Conservation (phyloP, 37 sponge, comb jelly and placozoan genomes). For the Mnemiopsis leidyi region DNA sequence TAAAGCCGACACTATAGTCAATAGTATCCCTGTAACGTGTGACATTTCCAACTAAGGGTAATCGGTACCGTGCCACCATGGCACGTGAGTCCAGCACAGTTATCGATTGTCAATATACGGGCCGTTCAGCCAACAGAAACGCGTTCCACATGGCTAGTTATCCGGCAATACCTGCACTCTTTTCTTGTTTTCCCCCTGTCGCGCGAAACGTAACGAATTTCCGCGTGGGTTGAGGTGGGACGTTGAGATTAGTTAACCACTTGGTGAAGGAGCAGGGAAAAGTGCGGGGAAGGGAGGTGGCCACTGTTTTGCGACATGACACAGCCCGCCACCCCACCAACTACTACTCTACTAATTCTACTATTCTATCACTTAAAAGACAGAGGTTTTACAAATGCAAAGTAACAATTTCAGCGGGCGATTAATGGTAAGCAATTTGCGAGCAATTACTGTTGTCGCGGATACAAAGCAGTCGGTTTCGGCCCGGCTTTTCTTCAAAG, state of each 20-base stretch:
- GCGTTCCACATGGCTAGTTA: not conserved
- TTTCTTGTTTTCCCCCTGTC: not conserved
- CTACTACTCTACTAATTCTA: not conserved
- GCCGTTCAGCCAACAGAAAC: not conserved
- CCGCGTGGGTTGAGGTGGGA: no score
- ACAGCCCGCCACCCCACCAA: not conserved
- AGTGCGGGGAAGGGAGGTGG: not conserved
- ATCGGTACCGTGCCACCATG: not conserved
- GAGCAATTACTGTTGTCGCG: not conserved
- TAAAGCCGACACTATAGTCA: no score
- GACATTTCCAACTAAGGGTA: not conserved
- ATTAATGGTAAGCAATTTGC: not conserved
- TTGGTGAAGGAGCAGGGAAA: not conserved
- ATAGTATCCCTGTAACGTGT: not conserved
- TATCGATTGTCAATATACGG: not conserved
- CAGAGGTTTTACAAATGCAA: not conserved
- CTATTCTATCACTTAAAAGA: not conserved
- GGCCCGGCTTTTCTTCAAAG: not conserved
- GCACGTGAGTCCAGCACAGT: not conserved
- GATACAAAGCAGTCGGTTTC: not conserved
- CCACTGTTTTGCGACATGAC: not conserved
- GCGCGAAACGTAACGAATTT: no score
- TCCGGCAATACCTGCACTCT: not conserved
- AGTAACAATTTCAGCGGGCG: not conserved
- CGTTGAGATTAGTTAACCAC: not conserved